Evolutionary conservation across 2,113 vertebrate genomes (phyloP), one percentile per base, ranked within the genome.

Genomic region (Onychostruthus taczanowskii): DNA sequence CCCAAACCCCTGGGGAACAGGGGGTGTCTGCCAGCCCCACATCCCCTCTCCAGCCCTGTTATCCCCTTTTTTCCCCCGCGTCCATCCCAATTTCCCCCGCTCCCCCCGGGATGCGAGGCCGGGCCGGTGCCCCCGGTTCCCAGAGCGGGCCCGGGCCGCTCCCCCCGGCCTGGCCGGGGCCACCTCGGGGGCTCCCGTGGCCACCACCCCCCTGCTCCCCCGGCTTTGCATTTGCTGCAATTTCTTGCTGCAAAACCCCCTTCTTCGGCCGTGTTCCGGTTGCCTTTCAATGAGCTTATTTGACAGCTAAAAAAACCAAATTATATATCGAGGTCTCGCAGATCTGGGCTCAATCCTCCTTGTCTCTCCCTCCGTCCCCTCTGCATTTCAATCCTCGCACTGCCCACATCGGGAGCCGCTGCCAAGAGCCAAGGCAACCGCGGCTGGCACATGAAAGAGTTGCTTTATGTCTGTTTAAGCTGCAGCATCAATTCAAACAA

Each of bases 361-460:
- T 9, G 77, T 89, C 94, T 16, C 72, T 86, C 70, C 79, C 87
- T 55, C 47, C 5, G 88, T 84, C 78, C 89, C 75, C 68, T 77
- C 95, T 23, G 95, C 94, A 92, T 97, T 97, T 96, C 96, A 96
- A 85, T 94, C 95, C 91, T 61, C 83, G 90, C 94, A 22, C 93
- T 95, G 91, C 95, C 95, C 64, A 86, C 85, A 82, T 21, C 6
- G 91, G 33, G 91, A 94, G 39, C 67, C 49, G 56, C 26, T 95
- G 96, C 96, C 96, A 97, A 94, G 90, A 96, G 95, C 95, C 96
- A 52, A 95, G 93, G 93, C 95, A 94, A 93, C 94, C 94, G 63
- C 83, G 92, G 95, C 94, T 92, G 91, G n/a, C 39, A 92, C 90
- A 95, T 96, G 96, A 97, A 96, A 97, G 97, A 96, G 94, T 89